These are phyloP conservation scores for Pipistrellus pipistrellus DNA, from an alignment of 2,797 vertebrate genomes.

Conservation along the genomic window DNA sequence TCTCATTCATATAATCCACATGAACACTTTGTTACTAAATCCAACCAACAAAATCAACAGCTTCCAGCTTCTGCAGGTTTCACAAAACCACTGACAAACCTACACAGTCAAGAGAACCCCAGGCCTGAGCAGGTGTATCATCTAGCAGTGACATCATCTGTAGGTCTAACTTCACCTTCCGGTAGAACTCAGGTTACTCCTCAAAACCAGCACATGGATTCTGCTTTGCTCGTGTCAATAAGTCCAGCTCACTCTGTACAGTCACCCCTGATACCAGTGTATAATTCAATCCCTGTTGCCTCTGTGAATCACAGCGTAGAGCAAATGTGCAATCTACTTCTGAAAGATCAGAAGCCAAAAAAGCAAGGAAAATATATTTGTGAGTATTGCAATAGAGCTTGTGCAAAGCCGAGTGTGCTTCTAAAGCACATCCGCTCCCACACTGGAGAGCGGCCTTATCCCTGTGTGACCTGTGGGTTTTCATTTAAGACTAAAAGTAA, in stretches of 20 bases:
- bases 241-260: constrained; percentile 93
- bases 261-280: constrained; percentile 92
- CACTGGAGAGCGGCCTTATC: constrained; percentile 98
- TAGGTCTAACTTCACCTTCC: constrained; percentile 91
- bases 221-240: constrained; percentile 92
- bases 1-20: constrained; percentile 84
- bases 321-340: constrained; percentile 92
- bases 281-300: constrained; percentile 93
- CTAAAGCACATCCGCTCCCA: constrained; percentile 99
- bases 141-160: constrained; percentile 90
- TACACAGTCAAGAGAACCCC: constrained; percentile 89
- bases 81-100: constrained; percentile 87
- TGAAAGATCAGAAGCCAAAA: constrained; percentile 98
- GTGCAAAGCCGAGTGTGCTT: constrained; percentile 98
- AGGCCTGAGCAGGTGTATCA: constrained; percentile 93
- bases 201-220: constrained; percentile 94
- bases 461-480: constrained; percentile 98
- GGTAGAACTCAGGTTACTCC: constrained; percentile 92
- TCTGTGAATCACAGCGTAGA: constrained; percentile 93
- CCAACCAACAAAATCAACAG: constrained; percentile 86
- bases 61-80: constrained; percentile 88
- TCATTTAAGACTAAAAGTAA: constrained; percentile 99
- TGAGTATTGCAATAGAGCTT: constrained; percentile 96
- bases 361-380: constrained; percentile 98
- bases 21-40: constrained; percentile 81